These are phyloP conservation scores for Sceliomorpha sp. DNA, from an alignment of 2,888 invertebrate species.

Conservation along the genomic window DNA sequence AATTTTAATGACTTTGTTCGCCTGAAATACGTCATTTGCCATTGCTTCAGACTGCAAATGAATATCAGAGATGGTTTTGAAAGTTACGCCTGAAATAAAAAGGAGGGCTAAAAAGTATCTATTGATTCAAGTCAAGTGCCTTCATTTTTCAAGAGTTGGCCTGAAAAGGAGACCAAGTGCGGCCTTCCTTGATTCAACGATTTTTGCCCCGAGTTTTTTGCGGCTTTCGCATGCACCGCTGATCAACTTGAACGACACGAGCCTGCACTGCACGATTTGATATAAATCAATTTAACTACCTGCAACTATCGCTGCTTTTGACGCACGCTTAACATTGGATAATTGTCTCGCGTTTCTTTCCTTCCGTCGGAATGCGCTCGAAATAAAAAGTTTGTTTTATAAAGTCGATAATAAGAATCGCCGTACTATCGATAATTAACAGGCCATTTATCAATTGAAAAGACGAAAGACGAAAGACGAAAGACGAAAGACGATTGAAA, in stretches of 20 bases:
- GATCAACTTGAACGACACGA: conserved; percentile 50
- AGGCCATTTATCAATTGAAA: too few species aligned
- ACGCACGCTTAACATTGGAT: conserved; percentile 35
- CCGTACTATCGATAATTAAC: too few species aligned
- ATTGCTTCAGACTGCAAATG: neutral
- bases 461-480: too few species aligned
- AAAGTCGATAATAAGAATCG: too few species aligned
- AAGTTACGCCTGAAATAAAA: neutral
- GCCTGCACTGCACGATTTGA: conserved; percentile 29
- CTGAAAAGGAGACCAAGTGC: conserved; percentile 8
- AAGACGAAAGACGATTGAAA: too few species aligned
- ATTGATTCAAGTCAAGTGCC: conserved; percentile 9
- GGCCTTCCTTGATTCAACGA: conserved; percentile 13
- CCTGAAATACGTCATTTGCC: neutral
- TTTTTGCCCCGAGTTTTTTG: conserved; percentile 11
- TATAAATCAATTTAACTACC: conserved; percentile 52
- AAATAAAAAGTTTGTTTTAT: too few species aligned
- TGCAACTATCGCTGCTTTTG: conserved; percentile 40
- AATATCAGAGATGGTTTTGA: neutral
- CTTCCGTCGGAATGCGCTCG: conserved; percentile 17
- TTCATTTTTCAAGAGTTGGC: conserved; percentile 11
- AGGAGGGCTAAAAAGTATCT: neutral
- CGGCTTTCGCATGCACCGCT: conserved; percentile 24
- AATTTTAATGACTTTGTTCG: too few species aligned
- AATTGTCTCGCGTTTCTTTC: conserved; percentile 34